Percentiles rank a stretch among this genome's conserved stretches.
Conservation (phyloP, 2,888 invertebrate genomes). For the Pristionchus entomophagus region DNA sequence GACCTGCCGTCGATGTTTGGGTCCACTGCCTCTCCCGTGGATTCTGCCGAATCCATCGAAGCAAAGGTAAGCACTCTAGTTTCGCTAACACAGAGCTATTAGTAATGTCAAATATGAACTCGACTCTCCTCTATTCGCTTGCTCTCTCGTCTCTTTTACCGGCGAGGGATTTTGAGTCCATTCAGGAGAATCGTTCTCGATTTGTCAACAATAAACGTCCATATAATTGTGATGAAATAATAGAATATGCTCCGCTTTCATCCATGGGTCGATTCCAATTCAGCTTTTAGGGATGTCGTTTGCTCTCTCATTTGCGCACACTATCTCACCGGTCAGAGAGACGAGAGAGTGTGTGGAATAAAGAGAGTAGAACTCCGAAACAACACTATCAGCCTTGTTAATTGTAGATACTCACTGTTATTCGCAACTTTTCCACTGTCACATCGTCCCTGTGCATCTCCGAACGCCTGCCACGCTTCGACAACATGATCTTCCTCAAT, state of each 20-base stretch:
- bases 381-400: neutral
- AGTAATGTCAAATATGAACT: too few species aligned
- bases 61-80: neutral
- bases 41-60: neutral
- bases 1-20: neutral
- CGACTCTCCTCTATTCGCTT: neutral
- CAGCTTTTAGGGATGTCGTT: neutral
- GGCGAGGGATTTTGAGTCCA: neutral
- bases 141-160: neutral
- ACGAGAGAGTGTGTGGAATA: neutral
- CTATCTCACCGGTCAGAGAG: neutral
- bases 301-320: neutral
- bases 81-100: neutral
- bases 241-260: neutral
- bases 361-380: neutral
- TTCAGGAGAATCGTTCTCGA: too few species aligned
- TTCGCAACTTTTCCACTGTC: neutral
- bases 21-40: neutral
- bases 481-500: slow-evolving; percentile 83
- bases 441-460: slow-evolving; percentile 79
- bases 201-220: neutral
- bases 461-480: slow-evolving; percentile 79
- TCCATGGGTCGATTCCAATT: neutral
- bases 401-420: neutral
- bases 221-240: neutral